Percentiles rank a stretch among this genome's conserved stretches.
Evolutionary conservation across 1,140 invertebrate species (phyloP).

Genomic region (Conus ventricosus): DNA sequence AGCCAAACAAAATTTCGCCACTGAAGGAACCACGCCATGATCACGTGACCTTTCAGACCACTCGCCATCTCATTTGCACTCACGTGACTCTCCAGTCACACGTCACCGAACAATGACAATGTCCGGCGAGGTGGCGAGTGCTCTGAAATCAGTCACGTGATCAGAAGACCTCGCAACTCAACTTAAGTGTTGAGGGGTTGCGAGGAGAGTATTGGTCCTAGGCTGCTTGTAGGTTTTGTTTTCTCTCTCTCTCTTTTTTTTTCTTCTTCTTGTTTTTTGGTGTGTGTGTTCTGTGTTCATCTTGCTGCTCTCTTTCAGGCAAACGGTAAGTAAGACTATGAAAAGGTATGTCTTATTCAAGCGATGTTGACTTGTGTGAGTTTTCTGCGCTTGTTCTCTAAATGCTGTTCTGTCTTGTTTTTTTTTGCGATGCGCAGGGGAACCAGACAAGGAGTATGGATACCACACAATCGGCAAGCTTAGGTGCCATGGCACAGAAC

Average conservation of each 20-base stretch:
- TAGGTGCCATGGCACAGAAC: slow-evolving; percentile 15
- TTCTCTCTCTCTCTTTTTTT: neutral
- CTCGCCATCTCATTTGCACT: slow-evolving; percentile 27
- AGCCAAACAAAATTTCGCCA: neutral
- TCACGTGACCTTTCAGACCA: slow-evolving; percentile 34
- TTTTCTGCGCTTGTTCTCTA: neutral
- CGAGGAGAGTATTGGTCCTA: neutral
- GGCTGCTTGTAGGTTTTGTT: neutral
- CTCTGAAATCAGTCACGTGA: slow-evolving; percentile 29
- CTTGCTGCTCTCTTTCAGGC: neutral
- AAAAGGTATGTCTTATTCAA: neutral
- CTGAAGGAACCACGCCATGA: neutral
- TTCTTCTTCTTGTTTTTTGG: neutral
- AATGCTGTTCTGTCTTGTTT: neutral
- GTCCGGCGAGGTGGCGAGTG: slow-evolving; percentile 41
- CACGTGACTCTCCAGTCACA: slow-evolving; percentile 1
- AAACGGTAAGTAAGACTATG: slow-evolving; percentile 20
- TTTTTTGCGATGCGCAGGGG: slow-evolving; percentile 36
- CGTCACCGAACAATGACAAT: slow-evolving; percentile 16
- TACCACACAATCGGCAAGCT: slow-evolving; percentile 22
- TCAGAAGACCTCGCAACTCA: neutral
- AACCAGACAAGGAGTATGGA: neutral
- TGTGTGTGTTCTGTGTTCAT: neutral
- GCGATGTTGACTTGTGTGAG: neutral
- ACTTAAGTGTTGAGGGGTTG: neutral